phyloP scores from a whole-genome alignment of 2,113 vertebrate species.

The Dromas ardeola region DNA sequence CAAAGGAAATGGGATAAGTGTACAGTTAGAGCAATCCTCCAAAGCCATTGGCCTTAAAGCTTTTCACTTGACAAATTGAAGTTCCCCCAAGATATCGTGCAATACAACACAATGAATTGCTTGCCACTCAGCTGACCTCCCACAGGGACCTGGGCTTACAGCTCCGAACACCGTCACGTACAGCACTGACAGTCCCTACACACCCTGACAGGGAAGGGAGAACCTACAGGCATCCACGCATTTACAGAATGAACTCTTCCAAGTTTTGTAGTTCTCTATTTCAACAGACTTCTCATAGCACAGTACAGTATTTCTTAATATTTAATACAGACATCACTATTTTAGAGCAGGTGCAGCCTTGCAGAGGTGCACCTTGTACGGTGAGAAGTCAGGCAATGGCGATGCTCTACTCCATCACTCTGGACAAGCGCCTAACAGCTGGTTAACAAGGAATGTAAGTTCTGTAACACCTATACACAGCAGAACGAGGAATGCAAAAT shows the following conservation, averaged over 20 bases:
- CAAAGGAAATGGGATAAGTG: constrained; percentile 45
- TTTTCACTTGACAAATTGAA: constrained; percentile 38
- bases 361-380: accelerated
- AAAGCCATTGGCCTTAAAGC: constrained; percentile 44
- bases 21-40: constrained; percentile 33
- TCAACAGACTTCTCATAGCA: neutral
- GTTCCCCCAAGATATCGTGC: neutral
- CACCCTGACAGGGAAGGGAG: neutral
- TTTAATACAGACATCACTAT: neutral
- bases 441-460: neutral
- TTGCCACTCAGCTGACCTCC: neutral
- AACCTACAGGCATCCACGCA: neutral
- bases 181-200: neutral
- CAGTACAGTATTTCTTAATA: no score
- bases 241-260: neutral
- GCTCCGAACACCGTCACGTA: accelerated
- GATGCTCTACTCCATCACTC: neutral
- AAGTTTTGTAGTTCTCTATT: neutral
- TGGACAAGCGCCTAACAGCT: neutral
- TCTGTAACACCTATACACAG: neutral
- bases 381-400: neutral
- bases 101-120: constrained; percentile 3
- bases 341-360: neutral
- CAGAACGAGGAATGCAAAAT: neutral
- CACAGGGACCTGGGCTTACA: neutral